Conservation (phyloP, 2,888 invertebrate species). For the Drosophila mulleri region DNA sequence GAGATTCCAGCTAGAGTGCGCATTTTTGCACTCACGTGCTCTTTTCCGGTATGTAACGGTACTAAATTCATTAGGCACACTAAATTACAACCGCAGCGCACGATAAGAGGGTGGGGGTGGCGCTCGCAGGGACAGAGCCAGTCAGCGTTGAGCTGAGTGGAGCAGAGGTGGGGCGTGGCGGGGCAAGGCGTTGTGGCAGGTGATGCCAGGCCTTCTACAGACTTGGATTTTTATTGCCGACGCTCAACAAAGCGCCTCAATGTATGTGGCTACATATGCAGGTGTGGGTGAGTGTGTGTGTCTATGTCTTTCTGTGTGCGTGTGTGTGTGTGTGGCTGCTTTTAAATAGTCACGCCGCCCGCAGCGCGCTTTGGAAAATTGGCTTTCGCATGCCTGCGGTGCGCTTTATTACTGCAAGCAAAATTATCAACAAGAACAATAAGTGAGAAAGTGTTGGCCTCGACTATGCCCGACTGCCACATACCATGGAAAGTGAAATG, state of each 20-base stretch:
- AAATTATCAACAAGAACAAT: conserved; percentile 24
- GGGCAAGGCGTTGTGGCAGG: conserved; percentile 32
- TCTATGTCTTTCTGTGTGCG: conserved; percentile 1
- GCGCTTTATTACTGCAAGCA: conserved; percentile 67
- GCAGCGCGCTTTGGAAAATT: conserved; percentile 67
- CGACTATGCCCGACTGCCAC: neutral
- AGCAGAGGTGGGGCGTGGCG: neutral
- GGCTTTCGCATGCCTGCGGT: conserved; percentile 76
- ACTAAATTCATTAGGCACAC: conserved; percentile 82
- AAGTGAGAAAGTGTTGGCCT: neutral
- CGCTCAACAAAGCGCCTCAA: conserved; percentile 54
- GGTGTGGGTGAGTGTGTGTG: conserved; percentile 18
- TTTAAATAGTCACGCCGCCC: conserved; percentile 72
- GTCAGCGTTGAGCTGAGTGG: conserved; percentile 10
- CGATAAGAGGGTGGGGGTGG: conserved; percentile 5
- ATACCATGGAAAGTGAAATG: neutral
- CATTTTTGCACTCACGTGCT: conserved; percentile 76
- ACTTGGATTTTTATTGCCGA: conserved; percentile 59
- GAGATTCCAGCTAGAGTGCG: conserved; percentile 57
- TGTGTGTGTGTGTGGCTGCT: conserved; percentile 32
- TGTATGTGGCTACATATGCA: conserved; percentile 30
- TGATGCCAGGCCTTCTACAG: conserved; percentile 41
- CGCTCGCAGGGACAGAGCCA: neutral
- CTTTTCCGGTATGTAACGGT: conserved; percentile 74
- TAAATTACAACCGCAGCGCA: conserved; percentile 76